Evolutionary conservation across 2,888 invertebrate genomes (phyloP), one percentile per base, ranked within the genome.

Genomic region (Zhengitettix transpicula): DNA sequence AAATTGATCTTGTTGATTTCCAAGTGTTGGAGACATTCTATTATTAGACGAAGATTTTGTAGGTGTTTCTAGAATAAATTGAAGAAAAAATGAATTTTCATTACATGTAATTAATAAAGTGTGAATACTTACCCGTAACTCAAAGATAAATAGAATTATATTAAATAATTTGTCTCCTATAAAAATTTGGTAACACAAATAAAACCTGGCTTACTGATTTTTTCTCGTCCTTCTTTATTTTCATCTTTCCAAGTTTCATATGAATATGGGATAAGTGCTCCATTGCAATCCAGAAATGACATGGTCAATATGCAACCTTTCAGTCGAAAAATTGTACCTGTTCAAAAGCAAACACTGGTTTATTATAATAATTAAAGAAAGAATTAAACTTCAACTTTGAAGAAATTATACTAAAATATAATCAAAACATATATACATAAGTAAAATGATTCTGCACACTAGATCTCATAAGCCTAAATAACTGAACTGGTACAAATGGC

Each of bases 261-360:
- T 53, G 90, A 85, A 71, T 89, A 87, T 63, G 91, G 89, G 71
- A 97, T 87, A 67, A 97, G 81, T 71, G 89, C 85, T 71, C 97
- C 97, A 71, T 87, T 90, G 72, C 89, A 90, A 79, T 99, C 97
- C 73, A 99, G 80, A 78, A 99, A 98, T 65, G 93, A 90, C 84
- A 97, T 89, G 66, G 88, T 84, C 69, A 96, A 78, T 71, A 98
- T 91, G 71, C 92, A 85, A 69, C 97, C 98, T 78, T 94, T 96
- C 75, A 98, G 80, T 76, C 95, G 87, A 79, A 96, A 95, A 73
- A 96, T 87, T 68, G 94, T 93, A 68, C 95, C 96, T 87, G 77
- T 17, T 52, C 57, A 58, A 65, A 62, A 41, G 11, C 28, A 53
- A 9, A 51, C 51, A 51, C n/a, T 51, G 51, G 15, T 51, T 28